These are phyloP conservation scores for Arrhamphus sclerolepis DNA, from an alignment of 2,797 vertebrate genomes.

Conservation along the genomic window DNA sequence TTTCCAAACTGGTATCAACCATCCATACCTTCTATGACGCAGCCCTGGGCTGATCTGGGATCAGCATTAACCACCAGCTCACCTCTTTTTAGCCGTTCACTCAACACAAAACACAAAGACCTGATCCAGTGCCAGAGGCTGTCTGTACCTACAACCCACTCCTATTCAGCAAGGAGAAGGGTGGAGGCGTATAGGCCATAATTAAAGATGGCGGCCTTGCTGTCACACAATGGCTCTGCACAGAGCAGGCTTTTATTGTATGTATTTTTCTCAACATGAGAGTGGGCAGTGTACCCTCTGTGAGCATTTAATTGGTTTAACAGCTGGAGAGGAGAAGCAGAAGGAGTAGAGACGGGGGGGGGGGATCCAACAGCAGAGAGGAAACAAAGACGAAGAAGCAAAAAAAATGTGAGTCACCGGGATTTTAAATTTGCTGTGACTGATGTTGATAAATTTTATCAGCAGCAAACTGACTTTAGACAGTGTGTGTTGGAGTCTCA, in stretches of 20 bases:
- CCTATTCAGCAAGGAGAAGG: slow-evolving; percentile 75
- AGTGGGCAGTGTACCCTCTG: slow-evolving; percentile 78
- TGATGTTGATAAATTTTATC: slow-evolving; percentile 54
- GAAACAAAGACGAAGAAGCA: slow-evolving; percentile 66
- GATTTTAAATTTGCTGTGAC: slow-evolving; percentile 56
- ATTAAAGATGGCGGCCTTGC: slow-evolving; percentile 80
- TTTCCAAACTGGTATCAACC: slow-evolving; percentile 11
- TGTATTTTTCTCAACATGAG: slow-evolving; percentile 78
- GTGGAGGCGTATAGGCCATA: slow-evolving; percentile 77
- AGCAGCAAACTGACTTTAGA: slow-evolving; percentile 43
- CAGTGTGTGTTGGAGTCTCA: slow-evolving; percentile 25
- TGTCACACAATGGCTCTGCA: slow-evolving; percentile 74
- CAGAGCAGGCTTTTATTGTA: slow-evolving; percentile 74
- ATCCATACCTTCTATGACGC: slow-evolving; percentile 21
- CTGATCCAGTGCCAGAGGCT: slow-evolving; percentile 62
- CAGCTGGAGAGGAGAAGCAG: slow-evolving; percentile 69
- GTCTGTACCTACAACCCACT: slow-evolving; percentile 75
- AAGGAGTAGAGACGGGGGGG: slow-evolving; percentile 32
- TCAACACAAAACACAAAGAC: slow-evolving; percentile 50
- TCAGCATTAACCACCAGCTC: slow-evolving; percentile 41
- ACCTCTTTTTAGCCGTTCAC: slow-evolving; percentile 41
- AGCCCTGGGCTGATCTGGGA: slow-evolving; percentile 22
- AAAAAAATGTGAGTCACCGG: slow-evolving; percentile 54
- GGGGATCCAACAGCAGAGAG: slow-evolving; percentile 27
- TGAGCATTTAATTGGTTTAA: slow-evolving; percentile 80